These are phyloP conservation scores for Eupithecia pulchellata DNA, from an alignment of 2,888 invertebrate species.

Conservation along the genomic window DNA sequence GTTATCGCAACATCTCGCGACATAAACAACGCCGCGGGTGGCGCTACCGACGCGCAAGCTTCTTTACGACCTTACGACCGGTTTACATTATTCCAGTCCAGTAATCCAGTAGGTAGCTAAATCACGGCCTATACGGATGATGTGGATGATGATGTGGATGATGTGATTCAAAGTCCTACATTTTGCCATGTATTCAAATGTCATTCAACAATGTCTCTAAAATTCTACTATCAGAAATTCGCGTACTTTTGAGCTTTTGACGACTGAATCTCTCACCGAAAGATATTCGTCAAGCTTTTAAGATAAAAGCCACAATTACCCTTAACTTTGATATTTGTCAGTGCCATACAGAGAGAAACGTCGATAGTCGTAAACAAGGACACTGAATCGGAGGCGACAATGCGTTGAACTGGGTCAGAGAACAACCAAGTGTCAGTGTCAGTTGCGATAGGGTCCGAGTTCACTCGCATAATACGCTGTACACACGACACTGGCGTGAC, in stretches of 20 bases:
- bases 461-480: slow-evolving; percentile 53
- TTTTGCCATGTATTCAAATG: background rate
- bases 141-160: too few species aligned
- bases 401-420: slow-evolving; percentile 72
- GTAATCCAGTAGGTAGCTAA: slow-evolving; percentile 9
- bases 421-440: slow-evolving; percentile 66
- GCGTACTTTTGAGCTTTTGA: background rate
- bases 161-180: background rate
- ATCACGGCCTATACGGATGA: background rate
- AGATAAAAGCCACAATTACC: background rate
- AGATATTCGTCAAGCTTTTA: slow-evolving; percentile 16
- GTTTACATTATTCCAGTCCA: slow-evolving; percentile 10
- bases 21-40: slow-evolving; percentile 80
- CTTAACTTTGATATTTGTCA: background rate
- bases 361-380: slow-evolving; percentile 45
- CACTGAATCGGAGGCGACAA: slow-evolving; percentile 64
- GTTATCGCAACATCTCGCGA: slow-evolving; percentile 70
- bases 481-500: slow-evolving; percentile 8
- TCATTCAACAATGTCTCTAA: background rate
- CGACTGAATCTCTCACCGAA: background rate
- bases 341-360: slow-evolving; percentile 6
- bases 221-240: background rate
- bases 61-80: slow-evolving; percentile 68
- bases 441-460: slow-evolving; percentile 59
- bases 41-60: slow-evolving; percentile 66